phyloP scores from a whole-genome alignment of 2,113 vertebrate species.

The Sminthopsis crassicaudata region DNA sequence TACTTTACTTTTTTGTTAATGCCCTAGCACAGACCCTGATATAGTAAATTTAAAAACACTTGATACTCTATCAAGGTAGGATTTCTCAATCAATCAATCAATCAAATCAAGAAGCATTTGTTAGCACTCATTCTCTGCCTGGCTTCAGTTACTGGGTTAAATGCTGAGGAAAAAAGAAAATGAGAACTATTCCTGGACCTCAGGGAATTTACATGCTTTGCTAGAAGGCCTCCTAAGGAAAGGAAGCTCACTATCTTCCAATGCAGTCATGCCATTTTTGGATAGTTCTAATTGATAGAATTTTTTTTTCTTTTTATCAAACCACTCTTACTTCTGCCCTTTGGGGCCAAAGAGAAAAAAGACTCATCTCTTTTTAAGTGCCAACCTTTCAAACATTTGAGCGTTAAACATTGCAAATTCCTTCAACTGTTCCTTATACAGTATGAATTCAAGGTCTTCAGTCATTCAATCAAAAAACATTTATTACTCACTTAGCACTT shows the following conservation, averaged over 20 bases:
- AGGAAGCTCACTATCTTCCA: background rate
- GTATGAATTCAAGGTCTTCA: background rate
- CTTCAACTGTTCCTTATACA: background rate
- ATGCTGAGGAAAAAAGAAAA: background rate
- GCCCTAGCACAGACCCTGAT: background rate
- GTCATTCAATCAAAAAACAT: background rate
- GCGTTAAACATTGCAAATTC: background rate
- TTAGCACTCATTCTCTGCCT: background rate
- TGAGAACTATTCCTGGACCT: background rate
- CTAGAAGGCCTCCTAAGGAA: background rate
- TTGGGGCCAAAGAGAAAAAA: background rate
- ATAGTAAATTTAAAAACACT: background rate
- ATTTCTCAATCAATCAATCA: background rate
- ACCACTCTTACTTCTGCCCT: background rate
- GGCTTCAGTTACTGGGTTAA: background rate
- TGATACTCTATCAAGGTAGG: too few species aligned
- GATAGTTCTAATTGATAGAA: background rate
- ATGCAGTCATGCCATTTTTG: background rate
- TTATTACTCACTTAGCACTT: background rate
- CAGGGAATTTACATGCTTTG: background rate
- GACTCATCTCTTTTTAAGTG: background rate
- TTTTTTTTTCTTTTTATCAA: background rate
- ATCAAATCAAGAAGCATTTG: background rate
- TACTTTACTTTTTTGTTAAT: background rate
- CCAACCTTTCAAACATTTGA: background rate